Percentiles rank a stretch among this genome's conserved stretches.
phyloP scores from a whole-genome alignment of 2,888 invertebrate species.

The Pyralis farinalis region DNA sequence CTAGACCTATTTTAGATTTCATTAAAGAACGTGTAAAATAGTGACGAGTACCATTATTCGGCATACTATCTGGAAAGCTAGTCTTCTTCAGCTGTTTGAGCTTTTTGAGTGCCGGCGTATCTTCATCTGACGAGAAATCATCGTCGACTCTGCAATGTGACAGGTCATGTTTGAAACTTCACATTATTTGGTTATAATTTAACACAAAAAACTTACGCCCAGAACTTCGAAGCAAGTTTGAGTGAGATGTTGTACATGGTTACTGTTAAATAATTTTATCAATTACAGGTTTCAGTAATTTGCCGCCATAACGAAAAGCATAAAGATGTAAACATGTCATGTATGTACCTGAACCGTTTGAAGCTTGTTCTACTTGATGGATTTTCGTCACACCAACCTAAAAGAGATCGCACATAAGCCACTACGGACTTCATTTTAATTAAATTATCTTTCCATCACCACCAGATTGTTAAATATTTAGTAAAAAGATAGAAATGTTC shows the following conservation, averaged over 20 bases:
- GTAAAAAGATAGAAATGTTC: constrained; percentile 31
- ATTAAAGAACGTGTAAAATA: no score
- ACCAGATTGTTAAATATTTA: constrained; percentile 21
- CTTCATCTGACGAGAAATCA: constrained; percentile 63
- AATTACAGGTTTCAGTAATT: constrained; percentile 43
- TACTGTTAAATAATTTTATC: constrained; percentile 16
- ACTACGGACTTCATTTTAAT: constrained; percentile 68
- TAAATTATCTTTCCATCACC: constrained; percentile 60
- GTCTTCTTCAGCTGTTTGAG: constrained; percentile 55
- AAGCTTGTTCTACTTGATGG: constrained; percentile 46
- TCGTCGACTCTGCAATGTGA: constrained; percentile 60
- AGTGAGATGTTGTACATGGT: constrained; percentile 60
- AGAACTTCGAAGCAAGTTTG: constrained; percentile 60
- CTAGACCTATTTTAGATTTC: no score
- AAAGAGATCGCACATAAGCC: constrained; percentile 62
- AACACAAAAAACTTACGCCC: constrained; percentile 63
- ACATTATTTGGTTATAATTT: neutral
- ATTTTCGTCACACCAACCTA: constrained; percentile 59
- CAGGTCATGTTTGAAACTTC: constrained; percentile 1
- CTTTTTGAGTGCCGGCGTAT: constrained; percentile 58
- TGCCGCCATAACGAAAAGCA: constrained; percentile 71
- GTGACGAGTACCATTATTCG: constrained; percentile 44
- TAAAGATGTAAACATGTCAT: constrained; percentile 69
- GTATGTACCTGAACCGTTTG: constrained; percentile 79
- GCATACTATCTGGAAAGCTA: constrained; percentile 55